phyloP scores from a whole-genome alignment of 2,113 vertebrate genomes.

The Pelecanoides urinatrix region DNA sequence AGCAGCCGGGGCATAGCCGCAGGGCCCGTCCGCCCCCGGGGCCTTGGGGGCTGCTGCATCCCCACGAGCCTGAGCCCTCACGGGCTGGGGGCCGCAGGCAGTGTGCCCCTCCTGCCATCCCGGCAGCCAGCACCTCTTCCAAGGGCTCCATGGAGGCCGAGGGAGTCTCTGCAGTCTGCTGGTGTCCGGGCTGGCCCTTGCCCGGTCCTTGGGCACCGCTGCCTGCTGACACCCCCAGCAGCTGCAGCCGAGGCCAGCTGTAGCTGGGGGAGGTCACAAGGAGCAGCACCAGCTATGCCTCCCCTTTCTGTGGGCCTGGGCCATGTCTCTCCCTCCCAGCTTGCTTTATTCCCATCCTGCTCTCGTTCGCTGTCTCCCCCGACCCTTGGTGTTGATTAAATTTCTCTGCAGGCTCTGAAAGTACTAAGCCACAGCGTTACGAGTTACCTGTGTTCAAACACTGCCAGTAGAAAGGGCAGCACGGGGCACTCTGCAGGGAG shows the following conservation, averaged over 20 bases:
- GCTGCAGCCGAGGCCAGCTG: not conserved
- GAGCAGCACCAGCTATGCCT: accelerated
- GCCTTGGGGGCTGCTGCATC: not conserved
- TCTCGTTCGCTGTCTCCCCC: too few relatives aligned
- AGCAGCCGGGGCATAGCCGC: not conserved
- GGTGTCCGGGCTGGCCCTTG: not conserved
- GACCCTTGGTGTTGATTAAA: accelerated
- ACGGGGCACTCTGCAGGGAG: not conserved
- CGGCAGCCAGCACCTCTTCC: not conserved
- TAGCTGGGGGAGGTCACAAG: accelerated
- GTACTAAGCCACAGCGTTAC: accelerated
- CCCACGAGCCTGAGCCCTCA: too few relatives aligned
- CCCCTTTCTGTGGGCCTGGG: not conserved
- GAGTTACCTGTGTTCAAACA: accelerated
- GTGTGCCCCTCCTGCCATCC: not conserved
- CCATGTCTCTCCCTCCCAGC: not conserved
- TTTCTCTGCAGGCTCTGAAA: too few relatives aligned
- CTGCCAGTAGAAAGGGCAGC: not conserved
- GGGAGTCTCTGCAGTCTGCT: too few relatives aligned
- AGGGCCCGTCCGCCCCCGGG: too few relatives aligned
- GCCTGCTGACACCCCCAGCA: not conserved
- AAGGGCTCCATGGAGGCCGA: not conserved
- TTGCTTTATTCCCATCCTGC: accelerated
- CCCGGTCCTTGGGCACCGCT: too few relatives aligned
- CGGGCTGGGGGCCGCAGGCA: too few relatives aligned